phyloP scores from a whole-genome alignment of 2,888 invertebrate species.

The Nomada fucata region DNA sequence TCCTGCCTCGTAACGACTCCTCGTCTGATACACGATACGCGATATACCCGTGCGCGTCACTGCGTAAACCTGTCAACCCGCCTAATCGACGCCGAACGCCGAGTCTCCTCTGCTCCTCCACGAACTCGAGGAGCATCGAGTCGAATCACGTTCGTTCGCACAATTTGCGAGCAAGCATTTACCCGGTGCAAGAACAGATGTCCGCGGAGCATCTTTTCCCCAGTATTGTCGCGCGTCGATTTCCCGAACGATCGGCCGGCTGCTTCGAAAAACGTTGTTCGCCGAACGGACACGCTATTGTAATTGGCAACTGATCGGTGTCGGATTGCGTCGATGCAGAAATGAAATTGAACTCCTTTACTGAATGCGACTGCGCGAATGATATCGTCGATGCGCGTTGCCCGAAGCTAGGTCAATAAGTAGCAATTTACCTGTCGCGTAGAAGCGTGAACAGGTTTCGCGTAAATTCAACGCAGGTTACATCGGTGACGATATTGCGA shows the following conservation, averaged over 20 bases:
- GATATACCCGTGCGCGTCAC: slow-evolving; percentile 76
- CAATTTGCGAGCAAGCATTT: too few species aligned
- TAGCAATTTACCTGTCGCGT: slow-evolving; percentile 79
- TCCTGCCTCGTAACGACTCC: slow-evolving; percentile 83
- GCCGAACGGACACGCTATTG: neutral
- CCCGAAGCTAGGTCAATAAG: slow-evolving; percentile 77
- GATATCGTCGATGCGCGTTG: slow-evolving; percentile 67
- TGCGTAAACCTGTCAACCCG: slow-evolving; percentile 80
- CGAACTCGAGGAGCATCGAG: slow-evolving; percentile 14
- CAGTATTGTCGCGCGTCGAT: too few species aligned
- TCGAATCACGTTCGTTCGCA: neutral
- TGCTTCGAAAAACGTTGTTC: too few species aligned
- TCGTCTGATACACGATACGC: slow-evolving; percentile 79
- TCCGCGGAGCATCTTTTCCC: too few species aligned
- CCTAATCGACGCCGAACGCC: slow-evolving; percentile 74
- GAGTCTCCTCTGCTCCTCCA: slow-evolving; percentile 28
- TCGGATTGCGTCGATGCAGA: neutral
- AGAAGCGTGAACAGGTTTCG: slow-evolving; percentile 75
- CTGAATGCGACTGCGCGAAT: slow-evolving; percentile 47
- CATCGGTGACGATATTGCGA: slow-evolving; percentile 76
- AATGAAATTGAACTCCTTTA: slow-evolving; percentile 34
- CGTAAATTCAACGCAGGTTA: slow-evolving; percentile 77
- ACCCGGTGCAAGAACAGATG: too few species aligned
- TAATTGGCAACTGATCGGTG: slow-evolving; percentile 60
- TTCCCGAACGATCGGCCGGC: too few species aligned